A percentile compares a stretch with the other conserved stretches of the same genome.
Conservation (phyloP, 2,888 invertebrate species). For the Sphaerophoria rueppellii region DNA sequence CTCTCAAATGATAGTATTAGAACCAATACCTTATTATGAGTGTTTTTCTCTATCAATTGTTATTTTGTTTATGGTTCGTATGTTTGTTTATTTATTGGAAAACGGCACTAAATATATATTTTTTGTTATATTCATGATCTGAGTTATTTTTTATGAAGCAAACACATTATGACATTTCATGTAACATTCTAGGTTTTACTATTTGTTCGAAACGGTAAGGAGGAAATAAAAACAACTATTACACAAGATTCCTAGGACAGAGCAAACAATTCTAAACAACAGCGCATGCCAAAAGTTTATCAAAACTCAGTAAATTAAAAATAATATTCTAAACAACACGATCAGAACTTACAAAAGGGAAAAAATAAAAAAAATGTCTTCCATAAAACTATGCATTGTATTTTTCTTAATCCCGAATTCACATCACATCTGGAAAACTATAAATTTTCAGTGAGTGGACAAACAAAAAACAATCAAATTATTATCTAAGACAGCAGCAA, state of each 20-base stretch:
- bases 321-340: background rate
- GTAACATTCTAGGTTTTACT: conserved; percentile 3
- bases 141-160: conserved; percentile 22
- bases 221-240: conserved; percentile 7
- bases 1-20: conserved; percentile 43
- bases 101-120: conserved; percentile 64
- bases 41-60: conserved; percentile 31
- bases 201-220: conserved; percentile 38
- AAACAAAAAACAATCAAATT: conserved; percentile 21
- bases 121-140: conserved; percentile 45
- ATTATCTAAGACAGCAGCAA: conserved; percentile 36
- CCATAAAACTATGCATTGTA: conserved; percentile 12
- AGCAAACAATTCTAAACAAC: background rate
- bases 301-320: conserved; percentile 6
- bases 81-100: conserved; percentile 38
- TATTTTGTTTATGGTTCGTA: conserved; percentile 32
- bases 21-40: conserved; percentile 49
- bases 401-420: conserved; percentile 8
- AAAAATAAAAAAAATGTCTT: background rate
- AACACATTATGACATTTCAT: conserved; percentile 40
- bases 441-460: conserved; percentile 9
- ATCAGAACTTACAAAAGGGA: conserved; percentile 14
- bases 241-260: conserved; percentile 1
- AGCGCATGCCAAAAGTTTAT: conserved; percentile 5
- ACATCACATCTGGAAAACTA: conserved; percentile 15